Percentiles rank a stretch among this genome's conserved stretches.
Evolutionary conservation across 2,113 vertebrate species (phyloP).

Genomic region (Rhynchopsitta pachyrhyncha): DNA sequence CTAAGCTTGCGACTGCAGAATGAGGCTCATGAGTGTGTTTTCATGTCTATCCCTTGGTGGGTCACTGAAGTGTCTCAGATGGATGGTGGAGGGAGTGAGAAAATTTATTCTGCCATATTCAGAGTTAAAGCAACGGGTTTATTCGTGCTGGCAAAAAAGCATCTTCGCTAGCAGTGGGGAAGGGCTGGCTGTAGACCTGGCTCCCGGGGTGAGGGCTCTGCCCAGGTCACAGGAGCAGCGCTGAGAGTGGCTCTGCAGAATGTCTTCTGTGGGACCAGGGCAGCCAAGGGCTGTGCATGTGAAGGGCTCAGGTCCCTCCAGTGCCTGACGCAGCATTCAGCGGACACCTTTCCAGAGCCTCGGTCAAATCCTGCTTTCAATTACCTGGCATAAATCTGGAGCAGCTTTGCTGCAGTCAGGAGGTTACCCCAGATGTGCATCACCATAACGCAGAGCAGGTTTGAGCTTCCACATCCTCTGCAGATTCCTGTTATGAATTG

Average conservation of each 20-base stretch:
- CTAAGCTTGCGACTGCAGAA: fast-evolving
- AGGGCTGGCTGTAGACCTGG: not conserved
- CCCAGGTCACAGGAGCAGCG: not conserved
- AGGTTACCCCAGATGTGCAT: not conserved
- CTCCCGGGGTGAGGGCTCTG: not conserved
- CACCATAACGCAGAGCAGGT: not conserved
- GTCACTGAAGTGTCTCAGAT: not conserved
- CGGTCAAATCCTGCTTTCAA: not conserved
- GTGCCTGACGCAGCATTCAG: not conserved
- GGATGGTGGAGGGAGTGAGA: not conserved
- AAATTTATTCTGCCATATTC: not conserved
- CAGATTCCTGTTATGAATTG: not conserved
- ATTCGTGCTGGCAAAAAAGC: not conserved
- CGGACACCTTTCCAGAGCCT: not conserved
- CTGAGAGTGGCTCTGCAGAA: not conserved
- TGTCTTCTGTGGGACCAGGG: not conserved
- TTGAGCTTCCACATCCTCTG: not conserved
- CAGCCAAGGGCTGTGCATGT: not conserved
- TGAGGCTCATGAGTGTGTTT: not conserved
- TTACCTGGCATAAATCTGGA: constrained; percentile 7
- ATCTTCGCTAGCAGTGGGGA: not conserved
- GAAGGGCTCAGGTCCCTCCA: not conserved
- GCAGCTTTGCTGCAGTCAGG: not conserved
- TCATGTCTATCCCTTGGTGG: fast-evolving
- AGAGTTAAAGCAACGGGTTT: not conserved